phyloP scores from a whole-genome alignment of 2,113 vertebrate species.

The Hippocampus abdominalis region DNA sequence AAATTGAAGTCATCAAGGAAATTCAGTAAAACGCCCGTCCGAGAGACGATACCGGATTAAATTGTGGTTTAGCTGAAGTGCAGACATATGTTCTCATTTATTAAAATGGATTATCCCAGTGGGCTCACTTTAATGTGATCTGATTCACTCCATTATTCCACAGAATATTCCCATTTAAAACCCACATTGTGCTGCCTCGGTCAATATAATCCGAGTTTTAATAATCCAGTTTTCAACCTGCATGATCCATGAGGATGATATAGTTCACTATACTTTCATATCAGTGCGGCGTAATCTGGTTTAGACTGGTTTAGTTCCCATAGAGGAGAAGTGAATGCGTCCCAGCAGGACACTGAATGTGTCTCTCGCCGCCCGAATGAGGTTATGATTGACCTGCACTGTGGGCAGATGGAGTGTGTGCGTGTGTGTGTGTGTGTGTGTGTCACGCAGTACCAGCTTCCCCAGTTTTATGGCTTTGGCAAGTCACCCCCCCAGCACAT shows the following conservation, averaged over 20 bases:
- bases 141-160: constrained; percentile 17
- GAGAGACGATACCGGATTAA: neutral
- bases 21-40: neutral
- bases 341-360: constrained; percentile 28
- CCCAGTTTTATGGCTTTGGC: constrained; percentile 47
- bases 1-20: neutral
- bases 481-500: constrained; percentile 20
- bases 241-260: constrained; percentile 40
- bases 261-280: constrained; percentile 48
- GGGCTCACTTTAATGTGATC: constrained; percentile 29
- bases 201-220: constrained; percentile 27
- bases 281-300: constrained; percentile 53
- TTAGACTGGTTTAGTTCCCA: constrained; percentile 37
- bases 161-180: neutral
- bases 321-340: constrained; percentile 31
- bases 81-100: constrained; percentile 5
- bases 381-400: constrained; percentile 53
- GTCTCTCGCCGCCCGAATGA: constrained; percentile 38
- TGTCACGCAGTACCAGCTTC: constrained; percentile 50
- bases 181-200: neutral
- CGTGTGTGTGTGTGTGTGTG: constrained; percentile 43
- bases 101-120: constrained; percentile 3
- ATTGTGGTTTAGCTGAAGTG: neutral
- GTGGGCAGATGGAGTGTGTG: constrained; percentile 61
- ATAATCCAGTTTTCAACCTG: constrained; percentile 49